phyloP scores from a whole-genome alignment of 2,888 invertebrate species.

The Eristalinus sepulchralis region DNA sequence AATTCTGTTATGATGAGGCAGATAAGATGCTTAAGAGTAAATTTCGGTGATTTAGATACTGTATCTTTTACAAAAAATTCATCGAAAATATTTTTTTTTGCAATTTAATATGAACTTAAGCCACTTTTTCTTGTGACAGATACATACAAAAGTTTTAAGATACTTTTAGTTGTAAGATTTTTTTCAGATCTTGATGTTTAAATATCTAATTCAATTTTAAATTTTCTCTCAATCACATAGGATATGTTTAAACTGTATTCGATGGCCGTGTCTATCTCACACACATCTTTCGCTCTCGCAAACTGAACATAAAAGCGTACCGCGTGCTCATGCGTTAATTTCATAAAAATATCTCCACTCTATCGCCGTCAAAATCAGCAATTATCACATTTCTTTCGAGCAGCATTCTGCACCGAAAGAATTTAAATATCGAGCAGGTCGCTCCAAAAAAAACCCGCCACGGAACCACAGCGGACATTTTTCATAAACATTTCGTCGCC shows the following conservation, averaged over 20 bases:
- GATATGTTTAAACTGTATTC: background rate
- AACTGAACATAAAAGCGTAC: slow-evolving; percentile 32
- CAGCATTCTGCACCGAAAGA: slow-evolving; percentile 38
- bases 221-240: background rate
- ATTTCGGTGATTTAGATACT: too few relatives aligned
- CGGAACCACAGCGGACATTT: slow-evolving; percentile 35
- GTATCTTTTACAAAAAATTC: too few relatives aligned
- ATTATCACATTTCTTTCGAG: slow-evolving; percentile 31
- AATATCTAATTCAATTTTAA: too few relatives aligned
- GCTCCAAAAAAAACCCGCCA: slow-evolving; percentile 5
- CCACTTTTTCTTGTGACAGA: background rate
- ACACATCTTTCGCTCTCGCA: background rate
- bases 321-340: slow-evolving; percentile 30
- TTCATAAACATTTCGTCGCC: slow-evolving; percentile 56
- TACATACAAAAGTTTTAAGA: background rate
- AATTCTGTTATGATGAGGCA: too few relatives aligned
- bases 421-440: slow-evolving; percentile 65
- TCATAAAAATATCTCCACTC: slow-evolving; percentile 22
- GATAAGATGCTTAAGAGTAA: too few relatives aligned
- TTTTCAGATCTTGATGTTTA: too few relatives aligned
- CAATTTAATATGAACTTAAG: too few relatives aligned
- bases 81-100: too few relatives aligned
- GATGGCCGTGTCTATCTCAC: background rate
- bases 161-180: too few relatives aligned
- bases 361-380: slow-evolving; percentile 39